Base-by-base conservation (phyloP, 2,113 vertebrate species). In the Melozone crissalis region DNA sequence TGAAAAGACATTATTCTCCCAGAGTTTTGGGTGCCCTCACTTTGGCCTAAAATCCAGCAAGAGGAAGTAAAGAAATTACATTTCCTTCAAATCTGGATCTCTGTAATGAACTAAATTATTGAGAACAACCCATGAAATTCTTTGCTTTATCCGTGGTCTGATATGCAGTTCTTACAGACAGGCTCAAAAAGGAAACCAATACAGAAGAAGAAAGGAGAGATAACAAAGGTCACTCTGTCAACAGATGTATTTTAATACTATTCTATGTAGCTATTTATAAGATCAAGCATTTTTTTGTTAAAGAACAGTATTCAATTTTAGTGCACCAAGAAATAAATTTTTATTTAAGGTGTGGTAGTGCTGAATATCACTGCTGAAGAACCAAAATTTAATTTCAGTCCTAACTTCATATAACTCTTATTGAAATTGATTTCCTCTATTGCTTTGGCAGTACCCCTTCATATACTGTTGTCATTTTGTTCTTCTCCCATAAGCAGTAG, bases 381-480 rank as follows among this genome's bases (percentile, higher is more conserved):
- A 90, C 22, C 26, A 90, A 96, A 94, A 93, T 37, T 73, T 80
- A 85, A 92, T 97, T 96, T 97, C 68, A 91, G 83, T 80, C 52
- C 59, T 96, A 82, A 84, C 59, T 93, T 97, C 57, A 89, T 90
- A 31, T 86, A 89, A 93, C 74, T 94, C 87, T 71, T 91, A 84
- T 79, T 90, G 82, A 54, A 79, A 76, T 73, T 94, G 61, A 55
- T 95, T 63, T 92, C 75, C 72, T 94, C 75, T 94, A 71, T 55
- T 73, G 49, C 68, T 84, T 13, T 74, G 77, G 13, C 59, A 94
- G 87, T 82, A 88, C 87, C 59, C 24, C 26, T 84, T 91, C 93
- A 95, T 59, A 87, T 16, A 73, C 18, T 58, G 41, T 30, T 89
- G 89, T 86, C 55, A 89, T 91, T 95, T 92, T 90, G 33, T 83